These are phyloP conservation scores for Phortica variegata DNA, from an alignment of 1,140 invertebrate genomes.

Conservation along the genomic window DNA sequence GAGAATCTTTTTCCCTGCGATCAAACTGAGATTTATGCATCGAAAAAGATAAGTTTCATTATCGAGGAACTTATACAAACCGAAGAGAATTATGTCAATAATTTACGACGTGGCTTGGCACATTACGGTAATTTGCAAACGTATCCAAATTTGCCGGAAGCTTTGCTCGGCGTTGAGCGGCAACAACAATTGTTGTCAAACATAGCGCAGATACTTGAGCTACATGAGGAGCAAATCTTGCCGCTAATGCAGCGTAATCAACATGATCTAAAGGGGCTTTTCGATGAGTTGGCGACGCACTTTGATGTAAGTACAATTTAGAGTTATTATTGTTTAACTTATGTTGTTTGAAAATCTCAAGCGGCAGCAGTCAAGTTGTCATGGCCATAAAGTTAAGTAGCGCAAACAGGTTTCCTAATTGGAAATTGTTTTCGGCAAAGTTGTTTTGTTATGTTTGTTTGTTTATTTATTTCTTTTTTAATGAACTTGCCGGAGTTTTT, in stretches of 20 bases:
- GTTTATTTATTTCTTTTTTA: neutral
- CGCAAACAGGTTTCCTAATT: neutral
- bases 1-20: constrained; percentile 55
- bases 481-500: constrained; percentile 16
- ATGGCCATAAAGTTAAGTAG: neutral
- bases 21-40: constrained; percentile 51
- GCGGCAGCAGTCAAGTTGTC: too few species aligned
- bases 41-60: constrained; percentile 51
- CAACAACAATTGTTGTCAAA: constrained; percentile 39
- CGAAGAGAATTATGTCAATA: constrained; percentile 52
- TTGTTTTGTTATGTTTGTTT: neutral
- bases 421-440: constrained; percentile 2
- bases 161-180: constrained; percentile 28
- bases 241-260: constrained; percentile 48
- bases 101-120: constrained; percentile 39
- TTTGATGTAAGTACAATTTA: constrained; percentile 44
- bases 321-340: neutral
- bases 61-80: constrained; percentile 53
- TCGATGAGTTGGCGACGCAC: constrained; percentile 44
- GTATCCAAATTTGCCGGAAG: constrained; percentile 32
- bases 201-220: constrained; percentile 36
- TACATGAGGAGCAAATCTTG: constrained; percentile 46
- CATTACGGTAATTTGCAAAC: constrained; percentile 43
- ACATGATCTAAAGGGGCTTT: constrained; percentile 46
- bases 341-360: neutral